These are phyloP conservation scores for Hofmannophila pseudospretella DNA, from an alignment of 2,888 invertebrate species.

Conservation along the genomic window DNA sequence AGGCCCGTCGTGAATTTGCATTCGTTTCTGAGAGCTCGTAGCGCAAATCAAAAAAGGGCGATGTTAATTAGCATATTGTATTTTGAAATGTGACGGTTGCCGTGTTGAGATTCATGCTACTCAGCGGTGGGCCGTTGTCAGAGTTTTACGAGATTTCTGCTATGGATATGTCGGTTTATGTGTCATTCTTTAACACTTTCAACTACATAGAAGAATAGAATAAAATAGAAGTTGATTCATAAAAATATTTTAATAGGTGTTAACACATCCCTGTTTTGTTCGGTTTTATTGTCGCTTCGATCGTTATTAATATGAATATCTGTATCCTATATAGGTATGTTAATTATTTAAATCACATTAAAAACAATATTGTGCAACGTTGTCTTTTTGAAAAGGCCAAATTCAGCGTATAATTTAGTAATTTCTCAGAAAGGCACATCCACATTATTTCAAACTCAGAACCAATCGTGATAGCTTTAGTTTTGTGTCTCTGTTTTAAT, in stretches of 20 bases:
- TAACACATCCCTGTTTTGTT: too few relatives aligned
- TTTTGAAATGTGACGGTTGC: conserved; percentile 75
- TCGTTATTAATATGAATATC: too few relatives aligned
- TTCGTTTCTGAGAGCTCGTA: conserved; percentile 71
- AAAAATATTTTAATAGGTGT: background rate
- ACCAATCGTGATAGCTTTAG: conserved; percentile 70
- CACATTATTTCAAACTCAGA: conserved; percentile 45
- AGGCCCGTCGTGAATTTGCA: conserved; percentile 67
- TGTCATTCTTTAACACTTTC: too few relatives aligned
- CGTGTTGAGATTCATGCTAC: conserved; percentile 61
- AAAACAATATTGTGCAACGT: too few relatives aligned
- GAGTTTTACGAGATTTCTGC: conserved; percentile 44
- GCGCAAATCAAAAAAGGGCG: conserved; percentile 61
- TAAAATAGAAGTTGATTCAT: background rate
- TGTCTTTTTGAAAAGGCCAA: background rate
- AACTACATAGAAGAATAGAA: too few relatives aligned
- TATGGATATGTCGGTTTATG: conserved; percentile 43
- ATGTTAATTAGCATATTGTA: conserved; percentile 77
- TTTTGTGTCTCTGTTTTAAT: conserved; percentile 75
- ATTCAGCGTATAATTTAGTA: background rate
- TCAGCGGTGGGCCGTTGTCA: conserved; percentile 63
- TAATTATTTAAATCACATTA: too few relatives aligned
- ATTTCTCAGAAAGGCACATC: conserved; percentile 32
- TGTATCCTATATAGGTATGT: too few relatives aligned
- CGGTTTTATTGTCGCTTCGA: too few relatives aligned